phyloP scores from a whole-genome alignment of 2,888 invertebrate genomes.

The Spilarctia lutea region DNA sequence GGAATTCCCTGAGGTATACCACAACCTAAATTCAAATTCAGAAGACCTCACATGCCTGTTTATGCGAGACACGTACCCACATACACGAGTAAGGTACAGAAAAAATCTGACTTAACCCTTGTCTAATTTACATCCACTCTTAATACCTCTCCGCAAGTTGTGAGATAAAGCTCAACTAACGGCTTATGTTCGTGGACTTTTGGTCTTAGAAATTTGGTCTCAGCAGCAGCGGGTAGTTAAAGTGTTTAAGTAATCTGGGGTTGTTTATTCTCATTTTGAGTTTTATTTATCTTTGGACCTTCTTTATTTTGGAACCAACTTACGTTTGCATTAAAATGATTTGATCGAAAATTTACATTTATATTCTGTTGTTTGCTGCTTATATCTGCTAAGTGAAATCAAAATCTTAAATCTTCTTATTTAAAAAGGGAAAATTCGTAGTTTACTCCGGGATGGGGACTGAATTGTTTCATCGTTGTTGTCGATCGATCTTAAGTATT shows the following conservation, averaged over 20 bases:
- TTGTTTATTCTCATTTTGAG: neutral
- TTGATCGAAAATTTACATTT: too few relatives aligned
- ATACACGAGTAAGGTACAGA: constrained; percentile 8
- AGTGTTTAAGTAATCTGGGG: neutral
- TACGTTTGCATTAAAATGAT: neutral
- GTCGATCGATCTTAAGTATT: too few relatives aligned
- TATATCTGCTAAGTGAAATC: too few relatives aligned
- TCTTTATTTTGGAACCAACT: neutral
- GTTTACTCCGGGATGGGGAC: too few relatives aligned
- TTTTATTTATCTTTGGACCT: neutral
- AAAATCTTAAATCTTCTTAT: too few relatives aligned
- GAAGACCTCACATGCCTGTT: constrained; percentile 1
- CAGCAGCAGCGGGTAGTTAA: constrained; percentile 33
- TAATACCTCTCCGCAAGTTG: constrained; percentile 59
- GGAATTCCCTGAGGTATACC: neutral
- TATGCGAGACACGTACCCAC: constrained; percentile 18
- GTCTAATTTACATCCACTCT: constrained; percentile 65
- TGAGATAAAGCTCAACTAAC: constrained; percentile 60
- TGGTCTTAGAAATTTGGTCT: constrained; percentile 47
- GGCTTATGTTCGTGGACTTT: constrained; percentile 60
- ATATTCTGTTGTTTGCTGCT: too few relatives aligned
- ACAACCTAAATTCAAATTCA: constrained; percentile 16
- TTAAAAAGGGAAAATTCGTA: too few relatives aligned
- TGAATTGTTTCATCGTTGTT: too few relatives aligned
- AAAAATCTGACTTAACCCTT: constrained; percentile 46